These are phyloP conservation scores for Platycheirus albimanus DNA, from an alignment of 2,888 invertebrate genomes.

Conservation along the genomic window DNA sequence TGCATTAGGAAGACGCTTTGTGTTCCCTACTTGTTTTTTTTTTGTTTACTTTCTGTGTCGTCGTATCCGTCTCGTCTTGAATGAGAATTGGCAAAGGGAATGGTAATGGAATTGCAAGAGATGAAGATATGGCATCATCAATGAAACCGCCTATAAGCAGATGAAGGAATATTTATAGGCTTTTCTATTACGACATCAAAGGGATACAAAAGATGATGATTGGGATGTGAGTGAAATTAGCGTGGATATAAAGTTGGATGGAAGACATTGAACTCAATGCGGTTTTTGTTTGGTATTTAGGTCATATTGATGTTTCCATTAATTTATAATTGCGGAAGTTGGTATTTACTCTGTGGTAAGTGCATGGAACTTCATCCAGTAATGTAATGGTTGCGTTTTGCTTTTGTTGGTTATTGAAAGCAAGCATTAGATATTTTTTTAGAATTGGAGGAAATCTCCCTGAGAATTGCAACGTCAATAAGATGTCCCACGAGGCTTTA, in stretches of 20 bases:
- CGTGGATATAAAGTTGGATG: slow-evolving; percentile 34
- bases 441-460: too few relatives aligned
- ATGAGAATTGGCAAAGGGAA: slow-evolving; percentile 15
- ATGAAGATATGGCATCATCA: slow-evolving; percentile 21
- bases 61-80: background rate
- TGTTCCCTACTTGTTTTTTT: slow-evolving; percentile 27
- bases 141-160: slow-evolving; percentile 23
- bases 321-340: slow-evolving; percentile 13
- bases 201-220: slow-evolving; percentile 35
- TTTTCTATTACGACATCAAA: slow-evolving; percentile 14
- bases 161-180: slow-evolving; percentile 45
- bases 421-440: too few relatives aligned
- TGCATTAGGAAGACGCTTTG: slow-evolving; percentile 26
- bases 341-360: too few relatives aligned
- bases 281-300: slow-evolving; percentile 26
- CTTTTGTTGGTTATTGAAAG: too few relatives aligned
- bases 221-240: slow-evolving; percentile 43
- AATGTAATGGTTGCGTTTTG: too few relatives aligned
- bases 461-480: too few relatives aligned
- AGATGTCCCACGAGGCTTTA: too few relatives aligned
- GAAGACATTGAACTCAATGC: slow-evolving; percentile 54
- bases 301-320: background rate
- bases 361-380: too few relatives aligned
- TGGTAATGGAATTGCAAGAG: slow-evolving; percentile 21
- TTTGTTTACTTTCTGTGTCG: background rate